Evolutionary conservation across 92 coral and sea anemone species (phyloP), one percentile per base, ranked within the genome.

Genomic region (Zoanthus sansibaricus): DNA sequence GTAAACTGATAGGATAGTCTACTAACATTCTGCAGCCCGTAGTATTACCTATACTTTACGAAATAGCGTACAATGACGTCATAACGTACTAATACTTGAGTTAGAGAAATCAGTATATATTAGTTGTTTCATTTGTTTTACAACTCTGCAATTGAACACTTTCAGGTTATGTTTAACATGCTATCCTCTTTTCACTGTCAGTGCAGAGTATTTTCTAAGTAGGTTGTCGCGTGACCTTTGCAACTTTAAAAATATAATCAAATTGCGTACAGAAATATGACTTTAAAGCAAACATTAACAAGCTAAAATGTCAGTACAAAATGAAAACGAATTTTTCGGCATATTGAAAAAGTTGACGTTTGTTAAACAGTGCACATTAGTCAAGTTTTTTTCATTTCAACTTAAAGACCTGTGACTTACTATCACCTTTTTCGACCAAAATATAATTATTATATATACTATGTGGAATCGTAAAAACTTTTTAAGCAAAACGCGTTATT

Each of bases 171-270:
- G 55, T 49, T 49, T 49, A 49, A 49, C 55, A 49, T 49, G 55
- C 55, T 58, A 58, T 58, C 66, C 66, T 58, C 66, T 58, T 58
- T 58, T 58, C 66, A 58, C 66, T 58, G 66, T 58, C 66, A 58
- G 66, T 58, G 66, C 66, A 58, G 20, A 17, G 20, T 58, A 13
- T 58, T 58, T 58, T 58, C 15, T 58, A 58, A 58, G 66, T 58
- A 58, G 20, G 66, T 58, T 58, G 66, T 58, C 66, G 3, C 55
- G 55, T 49, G 55, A 49, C 55, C 55, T 49, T 49, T 49, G 55
- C 12, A 49, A 49, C 10, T 58, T 5, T 58, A 58, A 58, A 58
- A 58, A 58, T 12, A 58, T 16, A 58, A 58, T 58, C 66, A 13
- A 58, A 58, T 58, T 58, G 66, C 66, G 0, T 58, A 17, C 18